A percentile compares a stretch with the other conserved stretches of the same genome.
These are phyloP conservation scores for Patiria pectinifera DNA, from an alignment of 53 echinoderm and acorn worm genomes.

Conservation along the genomic window DNA sequence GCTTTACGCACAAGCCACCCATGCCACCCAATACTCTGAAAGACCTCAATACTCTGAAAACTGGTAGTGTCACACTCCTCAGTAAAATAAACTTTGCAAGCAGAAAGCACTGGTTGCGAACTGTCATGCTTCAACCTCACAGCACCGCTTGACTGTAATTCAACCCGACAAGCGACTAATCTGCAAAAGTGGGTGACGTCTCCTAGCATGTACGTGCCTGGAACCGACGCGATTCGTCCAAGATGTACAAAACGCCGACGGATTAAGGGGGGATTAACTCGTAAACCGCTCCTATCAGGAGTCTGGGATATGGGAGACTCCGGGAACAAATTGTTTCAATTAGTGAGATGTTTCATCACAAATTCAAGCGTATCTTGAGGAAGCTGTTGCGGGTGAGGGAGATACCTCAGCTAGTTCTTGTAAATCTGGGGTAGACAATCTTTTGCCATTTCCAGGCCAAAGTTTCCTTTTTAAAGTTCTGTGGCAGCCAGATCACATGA, in stretches of 20 bases:
- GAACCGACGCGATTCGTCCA: neutral
- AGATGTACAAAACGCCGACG: neutral
- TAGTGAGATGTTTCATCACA: slow-evolving; percentile 8
- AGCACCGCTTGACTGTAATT: neutral
- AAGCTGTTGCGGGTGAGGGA: neutral
- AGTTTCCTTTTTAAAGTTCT: no score
- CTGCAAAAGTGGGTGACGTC: slow-evolving; percentile 1
- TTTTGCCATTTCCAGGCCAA: no score
- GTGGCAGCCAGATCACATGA: no score
- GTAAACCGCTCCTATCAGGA: neutral
- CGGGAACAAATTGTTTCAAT: slow-evolving; percentile 34
- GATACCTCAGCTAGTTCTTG: no score
- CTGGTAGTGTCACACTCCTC: neutral
- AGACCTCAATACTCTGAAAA: no score
- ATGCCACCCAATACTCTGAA: no score
- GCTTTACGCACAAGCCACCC: no score
- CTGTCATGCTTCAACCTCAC: neutral
- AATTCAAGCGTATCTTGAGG: neutral
- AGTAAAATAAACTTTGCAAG: neutral
- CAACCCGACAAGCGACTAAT: neutral
- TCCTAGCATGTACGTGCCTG: neutral
- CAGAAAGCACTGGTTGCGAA: neutral
- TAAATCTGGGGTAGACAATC: no score
- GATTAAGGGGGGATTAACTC: slow-evolving; percentile 20
- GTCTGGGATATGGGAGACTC: slow-evolving; percentile 5